Conservation (phyloP, 2,113 vertebrate genomes). For the Nesoenas mayeri region DNA sequence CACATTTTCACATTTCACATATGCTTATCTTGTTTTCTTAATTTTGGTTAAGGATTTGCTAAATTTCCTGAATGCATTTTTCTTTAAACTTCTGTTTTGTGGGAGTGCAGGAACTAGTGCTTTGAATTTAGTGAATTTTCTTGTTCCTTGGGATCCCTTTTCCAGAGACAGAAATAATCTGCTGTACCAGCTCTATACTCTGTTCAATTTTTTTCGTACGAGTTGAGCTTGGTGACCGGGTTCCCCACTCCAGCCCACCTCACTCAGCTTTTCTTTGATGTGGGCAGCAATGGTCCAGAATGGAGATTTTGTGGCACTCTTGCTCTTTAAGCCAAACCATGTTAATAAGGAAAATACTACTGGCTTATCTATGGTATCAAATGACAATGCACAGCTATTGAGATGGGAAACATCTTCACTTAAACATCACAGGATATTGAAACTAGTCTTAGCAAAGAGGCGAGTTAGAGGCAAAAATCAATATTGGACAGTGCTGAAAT, state of each 20-base stretch:
- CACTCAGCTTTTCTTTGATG: neutral
- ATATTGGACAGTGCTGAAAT: constrained; percentile 33
- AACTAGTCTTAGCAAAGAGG: constrained; percentile 33
- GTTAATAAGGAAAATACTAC: neutral
- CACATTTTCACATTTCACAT: neutral
- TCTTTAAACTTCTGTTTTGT: neutral
- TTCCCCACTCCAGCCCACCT: neutral
- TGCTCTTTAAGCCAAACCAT: neutral
- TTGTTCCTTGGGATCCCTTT: neutral
- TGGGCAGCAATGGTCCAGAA: neutral
- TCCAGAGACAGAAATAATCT: neutral
- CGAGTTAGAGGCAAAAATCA: constrained; percentile 28
- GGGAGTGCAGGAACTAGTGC: neutral
- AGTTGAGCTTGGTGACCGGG: neutral
- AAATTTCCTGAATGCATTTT: neutral
- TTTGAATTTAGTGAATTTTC: neutral
- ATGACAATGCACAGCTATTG: neutral
- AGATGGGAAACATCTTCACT: constrained; percentile 28
- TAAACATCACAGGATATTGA: constrained; percentile 51
- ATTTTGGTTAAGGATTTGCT: neutral
- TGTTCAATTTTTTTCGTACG: neutral
- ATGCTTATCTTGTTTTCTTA: neutral
- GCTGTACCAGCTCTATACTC: neutral
- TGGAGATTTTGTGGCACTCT: neutral
- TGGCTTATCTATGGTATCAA: neutral